Evolutionary conservation across 2,113 vertebrate genomes (phyloP), one percentile per base, ranked within the genome.

Genomic region (Ochotona curzoniae): DNA sequence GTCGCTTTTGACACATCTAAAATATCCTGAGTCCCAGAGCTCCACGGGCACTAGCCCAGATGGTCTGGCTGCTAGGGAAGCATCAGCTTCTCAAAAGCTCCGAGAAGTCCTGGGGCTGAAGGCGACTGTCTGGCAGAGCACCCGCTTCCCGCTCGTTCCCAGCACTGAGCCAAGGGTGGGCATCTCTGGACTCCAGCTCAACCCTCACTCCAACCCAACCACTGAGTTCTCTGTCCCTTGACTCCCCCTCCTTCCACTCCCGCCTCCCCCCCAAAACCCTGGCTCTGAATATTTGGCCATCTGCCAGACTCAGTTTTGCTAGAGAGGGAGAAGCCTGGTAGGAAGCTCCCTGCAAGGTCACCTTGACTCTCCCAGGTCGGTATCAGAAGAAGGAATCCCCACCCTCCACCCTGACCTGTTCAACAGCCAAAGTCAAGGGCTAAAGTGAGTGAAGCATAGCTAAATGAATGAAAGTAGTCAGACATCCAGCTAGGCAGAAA

Each of bases 1-100:
- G 17, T 94, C 84, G 79, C 57, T 44, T 82, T n/a, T 64, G 92
- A 95, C 96, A 93, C 73, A 57, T 94, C 78, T 87, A 83, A 93
- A 93, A 91, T 69, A 81, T 20, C 44, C 81, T 57, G 5, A 0
- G 57, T 93, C 93, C 89, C 47, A 69, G 30, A 13, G 8, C 75
- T 80, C 89, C 0, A 0, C 2, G 26, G 81, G 71, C 71, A 54
- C 78, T 82, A 86, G 71, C 32, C 84, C 81, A 84, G 92, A 81
- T 57, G 81, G 57, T 35, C 87, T 4, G 69, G 85, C 81, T 89
- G 71, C 69, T 21, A 12, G 75, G 63, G 64, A 80, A 67, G 35
- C 1, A 1, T 44, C 47, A 5, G 60, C 12, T 57, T 76, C 66
- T 51, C 64, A 78, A 64, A 61, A 71, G 63, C 69, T 30, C 78